Percentiles rank a stretch among this genome's conserved stretches.
Evolutionary conservation across 2,113 vertebrate genomes (phyloP).

Genomic region (Chloebia gouldiae): DNA sequence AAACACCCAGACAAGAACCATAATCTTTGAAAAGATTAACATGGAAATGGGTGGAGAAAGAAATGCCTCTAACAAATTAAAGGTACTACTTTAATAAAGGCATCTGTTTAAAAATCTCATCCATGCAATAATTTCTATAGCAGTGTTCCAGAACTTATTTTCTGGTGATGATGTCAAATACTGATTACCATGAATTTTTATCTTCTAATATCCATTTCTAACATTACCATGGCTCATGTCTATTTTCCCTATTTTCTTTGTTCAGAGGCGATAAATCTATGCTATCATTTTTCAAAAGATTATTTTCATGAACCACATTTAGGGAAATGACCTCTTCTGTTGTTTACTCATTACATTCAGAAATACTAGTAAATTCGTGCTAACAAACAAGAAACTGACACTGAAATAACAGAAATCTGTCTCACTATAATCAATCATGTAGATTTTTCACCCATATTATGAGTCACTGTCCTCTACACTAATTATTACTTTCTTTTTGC

Average conservation of each 20-base stretch:
- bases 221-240: not conserved
- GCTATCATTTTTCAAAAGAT: not conserved
- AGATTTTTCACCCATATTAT: slow-evolving; percentile 32
- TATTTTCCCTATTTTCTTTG: not conserved
- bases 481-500: slow-evolving; percentile 14
- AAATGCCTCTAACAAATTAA: not conserved
- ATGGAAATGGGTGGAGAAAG: not conserved
- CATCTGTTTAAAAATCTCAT: not conserved
- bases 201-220: not conserved
- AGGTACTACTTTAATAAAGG: not conserved
- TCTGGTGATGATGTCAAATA: not conserved
- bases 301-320: not conserved
- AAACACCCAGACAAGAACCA: not conserved
- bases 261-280: not conserved
- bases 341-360: slow-evolving; percentile 23
- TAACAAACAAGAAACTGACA: not conserved
- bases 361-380: not conserved
- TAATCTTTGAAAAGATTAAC: not conserved
- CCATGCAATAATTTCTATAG: not conserved
- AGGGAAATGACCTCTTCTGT: slow-evolving; percentile 6
- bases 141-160: not conserved
- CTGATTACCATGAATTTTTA: not conserved
- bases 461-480: not conserved
- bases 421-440: not conserved
- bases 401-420: not conserved